These are phyloP conservation scores for Lycorma delicatula DNA, from an alignment of 1,140 invertebrate genomes.

Conservation along the genomic window DNA sequence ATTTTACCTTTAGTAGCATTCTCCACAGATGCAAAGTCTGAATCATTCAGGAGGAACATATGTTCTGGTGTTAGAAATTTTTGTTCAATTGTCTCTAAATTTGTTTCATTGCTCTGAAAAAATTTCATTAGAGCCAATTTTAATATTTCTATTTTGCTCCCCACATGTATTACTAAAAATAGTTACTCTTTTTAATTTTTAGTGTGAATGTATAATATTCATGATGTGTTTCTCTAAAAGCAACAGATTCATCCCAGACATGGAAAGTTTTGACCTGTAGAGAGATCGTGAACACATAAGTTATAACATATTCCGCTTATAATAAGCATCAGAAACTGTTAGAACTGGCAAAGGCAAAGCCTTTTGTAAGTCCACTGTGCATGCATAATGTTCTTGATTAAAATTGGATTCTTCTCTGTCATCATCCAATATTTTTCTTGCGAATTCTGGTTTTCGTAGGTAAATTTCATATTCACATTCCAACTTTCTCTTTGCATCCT, in stretches of 20 bases:
- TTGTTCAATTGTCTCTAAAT: no score
- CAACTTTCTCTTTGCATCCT: slow-evolving; percentile 16
- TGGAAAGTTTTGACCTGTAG: slow-evolving; percentile 1
- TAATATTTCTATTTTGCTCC: slow-evolving; percentile 27
- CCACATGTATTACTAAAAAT: slow-evolving; percentile 22
- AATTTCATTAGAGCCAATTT: no score
- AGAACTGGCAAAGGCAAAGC: slow-evolving; percentile 28
- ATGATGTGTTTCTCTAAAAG: slow-evolving; percentile 8
- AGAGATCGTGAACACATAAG: slow-evolving; percentile 23
- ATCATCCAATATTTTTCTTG: slow-evolving; percentile 15
- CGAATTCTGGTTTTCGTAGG: slow-evolving; percentile 23
- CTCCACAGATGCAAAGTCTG: no score
- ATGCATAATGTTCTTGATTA: slow-evolving; percentile 20
- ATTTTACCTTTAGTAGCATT: no score
- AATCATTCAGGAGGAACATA: no score
- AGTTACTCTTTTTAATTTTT: slow-evolving; percentile 13
- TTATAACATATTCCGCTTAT: slow-evolving; percentile 29
- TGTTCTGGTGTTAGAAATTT: no score
- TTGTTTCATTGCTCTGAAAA: no score
- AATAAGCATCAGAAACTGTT: slow-evolving; percentile 24
- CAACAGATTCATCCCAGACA: slow-evolving; percentile 12
- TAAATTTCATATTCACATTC: slow-evolving; percentile 22
- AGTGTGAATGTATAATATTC: slow-evolving; percentile 2
- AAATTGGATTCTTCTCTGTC: slow-evolving; percentile 16
- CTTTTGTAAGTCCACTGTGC: slow-evolving; percentile 29